These are phyloP conservation scores for Megastigmus dorsalis DNA, from an alignment of 2,888 invertebrate genomes.

Conservation along the genomic window DNA sequence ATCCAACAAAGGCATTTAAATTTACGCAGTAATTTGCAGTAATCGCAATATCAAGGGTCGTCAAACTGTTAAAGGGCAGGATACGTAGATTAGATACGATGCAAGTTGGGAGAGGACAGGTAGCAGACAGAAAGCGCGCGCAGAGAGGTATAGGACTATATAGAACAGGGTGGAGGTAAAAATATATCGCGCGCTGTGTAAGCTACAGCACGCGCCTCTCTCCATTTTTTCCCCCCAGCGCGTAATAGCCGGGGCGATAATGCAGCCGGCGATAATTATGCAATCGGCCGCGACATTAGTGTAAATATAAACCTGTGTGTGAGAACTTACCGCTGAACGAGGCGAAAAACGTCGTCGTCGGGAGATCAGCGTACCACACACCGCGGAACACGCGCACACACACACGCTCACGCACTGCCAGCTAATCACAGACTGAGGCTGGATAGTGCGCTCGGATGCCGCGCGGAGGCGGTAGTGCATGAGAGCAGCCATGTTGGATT, in stretches of 20 bases:
- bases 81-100: background rate
- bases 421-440: constrained; percentile 4
- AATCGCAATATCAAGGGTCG: too few species aligned
- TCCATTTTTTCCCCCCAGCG: background rate
- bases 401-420: background rate
- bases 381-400: constrained; percentile 31
- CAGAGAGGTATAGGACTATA: background rate
- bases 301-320: too few species aligned
- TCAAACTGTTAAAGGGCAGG: background rate
- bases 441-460: background rate
- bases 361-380: constrained; percentile 61
- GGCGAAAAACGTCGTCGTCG: constrained; percentile 71
- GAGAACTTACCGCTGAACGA: constrained; percentile 72
- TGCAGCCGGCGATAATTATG: too few species aligned
- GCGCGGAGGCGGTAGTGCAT: background rate
- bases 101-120: background rate
- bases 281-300: too few species aligned
- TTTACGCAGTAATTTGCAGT: too few species aligned
- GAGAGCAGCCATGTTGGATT: constrained; percentile 11
- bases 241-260: background rate
- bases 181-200: background rate
- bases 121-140: constrained; percentile 36
- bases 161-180: background rate
- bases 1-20: too few species aligned
- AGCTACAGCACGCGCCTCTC: background rate